Evolutionary conservation across 2,888 invertebrate species (phyloP).

Genomic region (Coecobrya sp.): DNA sequence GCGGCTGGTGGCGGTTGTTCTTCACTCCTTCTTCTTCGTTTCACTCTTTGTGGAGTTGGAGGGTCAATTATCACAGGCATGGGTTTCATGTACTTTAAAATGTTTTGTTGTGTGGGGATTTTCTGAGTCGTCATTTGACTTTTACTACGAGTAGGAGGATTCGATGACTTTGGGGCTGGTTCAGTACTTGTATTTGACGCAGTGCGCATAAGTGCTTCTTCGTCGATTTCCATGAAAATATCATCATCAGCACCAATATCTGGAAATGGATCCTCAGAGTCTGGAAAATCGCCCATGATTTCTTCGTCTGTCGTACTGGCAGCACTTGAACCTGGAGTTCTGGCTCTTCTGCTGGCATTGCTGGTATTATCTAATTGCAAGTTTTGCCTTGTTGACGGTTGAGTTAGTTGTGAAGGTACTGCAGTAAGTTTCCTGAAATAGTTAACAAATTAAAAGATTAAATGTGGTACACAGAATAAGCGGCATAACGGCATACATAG

Average conservation of each 20-base stretch:
- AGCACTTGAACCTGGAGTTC: neutral
- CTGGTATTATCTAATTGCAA: neutral
- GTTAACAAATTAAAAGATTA: neutral
- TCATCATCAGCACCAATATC: constrained; percentile 83
- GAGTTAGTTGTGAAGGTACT: neutral
- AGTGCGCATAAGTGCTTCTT: constrained; percentile 67
- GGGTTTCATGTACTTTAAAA: constrained; percentile 77
- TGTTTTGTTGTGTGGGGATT: constrained; percentile 62
- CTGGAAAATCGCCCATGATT: constrained; percentile 53
- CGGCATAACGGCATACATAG: neutral
- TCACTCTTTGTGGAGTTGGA: constrained; percentile 71
- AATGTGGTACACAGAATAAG: neutral
- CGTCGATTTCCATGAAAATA: constrained; percentile 85
- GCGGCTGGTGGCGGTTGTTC: neutral
- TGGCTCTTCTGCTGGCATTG: neutral
- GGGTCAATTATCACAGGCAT: constrained; percentile 82
- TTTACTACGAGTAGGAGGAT: neutral
- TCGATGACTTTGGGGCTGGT: neutral
- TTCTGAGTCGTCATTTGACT: constrained; percentile 42
- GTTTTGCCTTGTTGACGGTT: neutral
- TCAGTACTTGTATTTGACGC: neutral
- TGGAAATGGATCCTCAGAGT: constrained; percentile 64
- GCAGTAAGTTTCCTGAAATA: neutral
- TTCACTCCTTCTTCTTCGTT: constrained; percentile 24
- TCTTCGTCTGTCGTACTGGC: constrained; percentile 1